Conservation (phyloP, 2,888 invertebrate species). For the Lucinisca nassula region DNA sequence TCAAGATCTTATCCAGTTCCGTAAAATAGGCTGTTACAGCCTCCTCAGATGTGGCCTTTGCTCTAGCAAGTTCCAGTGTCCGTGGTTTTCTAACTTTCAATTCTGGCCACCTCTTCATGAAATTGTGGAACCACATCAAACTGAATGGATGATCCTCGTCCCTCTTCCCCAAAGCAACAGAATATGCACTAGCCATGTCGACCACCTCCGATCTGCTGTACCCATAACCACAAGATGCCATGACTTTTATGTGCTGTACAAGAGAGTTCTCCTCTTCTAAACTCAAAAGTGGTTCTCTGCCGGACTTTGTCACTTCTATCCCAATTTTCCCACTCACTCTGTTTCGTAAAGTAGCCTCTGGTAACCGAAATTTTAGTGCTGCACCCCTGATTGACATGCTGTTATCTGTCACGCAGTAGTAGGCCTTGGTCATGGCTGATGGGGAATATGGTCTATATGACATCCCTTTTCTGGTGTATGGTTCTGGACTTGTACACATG, state of each 20-base stretch:
- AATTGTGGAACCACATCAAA: background rate
- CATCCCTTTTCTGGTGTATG: background rate
- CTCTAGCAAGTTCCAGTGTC: no score
- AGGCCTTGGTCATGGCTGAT: background rate
- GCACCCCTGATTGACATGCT: background rate
- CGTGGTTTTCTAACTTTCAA: no score
- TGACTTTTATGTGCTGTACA: background rate
- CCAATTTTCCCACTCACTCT: background rate
- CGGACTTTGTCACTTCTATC: background rate
- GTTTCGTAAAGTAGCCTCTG: background rate
- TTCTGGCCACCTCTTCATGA: background rate
- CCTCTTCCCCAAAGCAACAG: background rate
- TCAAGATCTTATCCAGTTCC: conserved; percentile 31
- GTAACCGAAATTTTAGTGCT: background rate
- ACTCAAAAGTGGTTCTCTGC: no score
- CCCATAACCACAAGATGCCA: background rate
- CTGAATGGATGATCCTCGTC: background rate
- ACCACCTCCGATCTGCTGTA: background rate
- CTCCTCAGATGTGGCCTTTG: conserved; percentile 33
- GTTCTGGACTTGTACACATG: background rate
- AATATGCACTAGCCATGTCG: background rate
- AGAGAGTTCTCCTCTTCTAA: background rate
- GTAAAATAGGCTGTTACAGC: conserved; percentile 20
- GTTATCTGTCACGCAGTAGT: background rate
- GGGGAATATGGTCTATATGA: background rate